phyloP scores from a whole-genome alignment of 2,113 vertebrate species.

The Noturus placidus region DNA sequence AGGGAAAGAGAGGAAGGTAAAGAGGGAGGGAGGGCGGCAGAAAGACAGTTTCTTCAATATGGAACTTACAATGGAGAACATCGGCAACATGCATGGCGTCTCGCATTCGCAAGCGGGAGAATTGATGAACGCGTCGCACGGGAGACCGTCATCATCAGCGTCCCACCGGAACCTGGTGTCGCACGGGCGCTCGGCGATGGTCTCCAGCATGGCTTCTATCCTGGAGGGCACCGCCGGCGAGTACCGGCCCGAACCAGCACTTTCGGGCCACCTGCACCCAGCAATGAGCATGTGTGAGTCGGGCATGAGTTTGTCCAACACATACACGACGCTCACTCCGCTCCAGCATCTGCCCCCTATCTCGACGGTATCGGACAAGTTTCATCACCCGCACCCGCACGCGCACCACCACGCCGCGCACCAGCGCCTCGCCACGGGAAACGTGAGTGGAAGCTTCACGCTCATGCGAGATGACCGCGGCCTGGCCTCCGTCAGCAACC shows the following conservation, averaged over 20 bases:
- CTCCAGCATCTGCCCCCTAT: constrained; percentile 96
- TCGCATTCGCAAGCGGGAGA: constrained; percentile 87
- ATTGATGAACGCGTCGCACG: constrained; percentile 87
- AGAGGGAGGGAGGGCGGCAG: constrained; percentile 67
- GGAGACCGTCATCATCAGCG: constrained; percentile 77
- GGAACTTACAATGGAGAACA: constrained; percentile 95
- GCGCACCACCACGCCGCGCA: constrained; percentile 86
- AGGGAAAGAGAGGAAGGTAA: constrained; percentile 57
- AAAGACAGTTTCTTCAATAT: constrained; percentile 71
- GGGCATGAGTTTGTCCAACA: constrained; percentile 90
- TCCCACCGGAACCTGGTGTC: constrained; percentile 85
- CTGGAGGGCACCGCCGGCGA: constrained; percentile 84
- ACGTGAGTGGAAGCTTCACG: constrained; percentile 94
- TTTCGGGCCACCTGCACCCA: constrained; percentile 88
- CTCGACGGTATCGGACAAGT: constrained; percentile 94
- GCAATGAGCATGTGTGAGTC: constrained; percentile 97
- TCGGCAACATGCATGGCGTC: constrained; percentile 86
- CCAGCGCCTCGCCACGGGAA: constrained; percentile 83
- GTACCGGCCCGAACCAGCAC: constrained; percentile 84
- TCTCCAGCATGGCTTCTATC: constrained; percentile 87
- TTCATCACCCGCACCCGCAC: constrained; percentile 85
- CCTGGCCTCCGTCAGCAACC: constrained; percentile 89
- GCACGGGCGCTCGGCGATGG: constrained; percentile 83
- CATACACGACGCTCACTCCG: constrained; percentile 92
- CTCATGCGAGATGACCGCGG: constrained; percentile 94